phyloP scores from a whole-genome alignment of 2,797 vertebrate genomes.

The Gymnoscopelus braueri region DNA sequence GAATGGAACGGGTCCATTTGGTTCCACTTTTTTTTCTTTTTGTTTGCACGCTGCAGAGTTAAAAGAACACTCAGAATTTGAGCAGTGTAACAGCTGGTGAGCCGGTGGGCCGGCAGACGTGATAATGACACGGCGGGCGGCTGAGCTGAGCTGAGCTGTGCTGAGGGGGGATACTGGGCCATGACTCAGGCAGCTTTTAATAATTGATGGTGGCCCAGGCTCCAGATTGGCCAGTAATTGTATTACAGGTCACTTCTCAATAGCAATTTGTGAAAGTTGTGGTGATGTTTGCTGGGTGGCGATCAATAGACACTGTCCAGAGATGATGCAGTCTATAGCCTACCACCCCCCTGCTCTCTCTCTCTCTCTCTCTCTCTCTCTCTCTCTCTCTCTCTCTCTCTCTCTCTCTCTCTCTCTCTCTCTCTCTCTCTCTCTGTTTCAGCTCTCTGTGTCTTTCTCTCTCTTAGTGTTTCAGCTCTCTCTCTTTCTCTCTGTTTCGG shows the following conservation, averaged over 20 bases:
- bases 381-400: conserved; percentile 17
- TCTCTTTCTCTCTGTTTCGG: conserved; percentile 27
- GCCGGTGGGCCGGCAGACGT: conserved; percentile 69
- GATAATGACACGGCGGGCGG: conserved; percentile 70
- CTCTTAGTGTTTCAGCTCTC: conserved; percentile 43
- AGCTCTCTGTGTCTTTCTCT: conserved; percentile 56
- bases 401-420: conserved; percentile 45
- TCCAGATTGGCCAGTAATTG: conserved; percentile 96
- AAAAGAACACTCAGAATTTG: no score
- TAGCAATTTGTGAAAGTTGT: conserved; percentile 99
- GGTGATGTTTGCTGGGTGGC: conserved; percentile 94
- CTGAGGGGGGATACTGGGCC: conserved; percentile 50
- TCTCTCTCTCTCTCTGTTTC: conserved; percentile 53
- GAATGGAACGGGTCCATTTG: no score
- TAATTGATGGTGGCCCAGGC: conserved; percentile 96
- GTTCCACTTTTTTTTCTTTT: no score
- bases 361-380: conserved; percentile 14
- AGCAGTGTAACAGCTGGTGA: conserved; percentile 70
- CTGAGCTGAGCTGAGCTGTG: conserved; percentile 54
- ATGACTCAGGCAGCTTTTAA: conserved; percentile 89
- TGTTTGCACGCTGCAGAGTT: no score
- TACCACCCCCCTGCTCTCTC: conserved; percentile 20
- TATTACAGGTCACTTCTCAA: conserved; percentile 99
- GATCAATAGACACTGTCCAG: conserved; percentile 95
- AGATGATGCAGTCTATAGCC: conserved; percentile 80